phyloP scores from a whole-genome alignment of 2,797 vertebrate genomes.

The Schizothorax lantsangensis region DNA sequence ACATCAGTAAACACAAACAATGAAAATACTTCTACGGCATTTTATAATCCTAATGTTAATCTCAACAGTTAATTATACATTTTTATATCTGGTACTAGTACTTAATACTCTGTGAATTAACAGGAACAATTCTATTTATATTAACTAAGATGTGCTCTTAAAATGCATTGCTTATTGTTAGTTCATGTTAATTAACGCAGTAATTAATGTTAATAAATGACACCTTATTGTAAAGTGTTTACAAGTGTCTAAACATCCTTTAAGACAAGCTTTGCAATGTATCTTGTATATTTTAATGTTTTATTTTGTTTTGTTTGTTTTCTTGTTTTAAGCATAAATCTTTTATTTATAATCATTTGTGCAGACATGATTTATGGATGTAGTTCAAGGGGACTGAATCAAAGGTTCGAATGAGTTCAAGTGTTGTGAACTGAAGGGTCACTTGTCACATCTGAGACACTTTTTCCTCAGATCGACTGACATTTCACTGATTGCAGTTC shows the following conservation, averaged over 20 bases:
- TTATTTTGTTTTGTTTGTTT: not conserved
- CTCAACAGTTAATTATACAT: not conserved
- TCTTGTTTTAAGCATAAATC: not conserved
- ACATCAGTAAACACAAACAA: not conserved
- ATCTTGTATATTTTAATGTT: not conserved
- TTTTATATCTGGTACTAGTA: not conserved
- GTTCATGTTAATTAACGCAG: not conserved
- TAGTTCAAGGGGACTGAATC: not conserved
- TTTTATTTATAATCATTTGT: not conserved
- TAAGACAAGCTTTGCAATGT: not conserved
- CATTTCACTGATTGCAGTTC: not conserved
- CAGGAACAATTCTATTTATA: not conserved
- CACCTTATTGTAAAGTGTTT: not conserved
- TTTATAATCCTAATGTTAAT: not conserved
- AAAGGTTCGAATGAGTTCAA: not conserved
- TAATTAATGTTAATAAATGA: not conserved
- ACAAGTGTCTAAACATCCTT: not conserved
- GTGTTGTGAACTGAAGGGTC: not conserved
- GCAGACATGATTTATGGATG: not conserved
- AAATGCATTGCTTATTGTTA: not conserved
- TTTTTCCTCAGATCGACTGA: not conserved
- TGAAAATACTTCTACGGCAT: not conserved
- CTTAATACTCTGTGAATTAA: not conserved
- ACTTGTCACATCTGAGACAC: not conserved
- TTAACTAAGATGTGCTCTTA: not conserved